Conservation (phyloP, 2,797 vertebrate genomes). For the Ctenopoma multispine region DNA sequence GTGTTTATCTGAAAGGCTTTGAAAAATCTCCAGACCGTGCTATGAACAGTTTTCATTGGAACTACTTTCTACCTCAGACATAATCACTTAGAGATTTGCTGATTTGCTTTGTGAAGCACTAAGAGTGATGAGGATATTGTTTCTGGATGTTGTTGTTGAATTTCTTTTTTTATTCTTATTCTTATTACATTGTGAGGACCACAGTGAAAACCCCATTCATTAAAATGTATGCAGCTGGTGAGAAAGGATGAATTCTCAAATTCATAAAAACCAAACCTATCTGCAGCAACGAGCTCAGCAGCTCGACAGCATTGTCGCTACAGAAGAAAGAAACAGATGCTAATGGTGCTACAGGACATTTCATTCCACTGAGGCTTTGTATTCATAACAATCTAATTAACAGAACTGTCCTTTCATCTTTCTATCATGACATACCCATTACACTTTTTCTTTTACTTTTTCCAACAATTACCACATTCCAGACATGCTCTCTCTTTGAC, state of each 20-base stretch:
- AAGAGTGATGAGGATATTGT: neutral
- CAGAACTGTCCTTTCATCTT: conserved; percentile 25
- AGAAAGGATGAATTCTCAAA: no score
- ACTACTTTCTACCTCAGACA: neutral
- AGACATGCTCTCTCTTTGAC: conserved; percentile 21
- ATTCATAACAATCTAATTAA: conserved; percentile 22
- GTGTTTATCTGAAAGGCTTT: conserved; percentile 1
- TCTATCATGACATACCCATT: conserved; percentile 14
- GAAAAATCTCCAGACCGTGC: neutral
- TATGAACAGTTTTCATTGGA: conserved; percentile 1
- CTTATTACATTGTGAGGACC: neutral
- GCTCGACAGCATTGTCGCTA: neutral
- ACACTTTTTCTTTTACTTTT: conserved; percentile 29
- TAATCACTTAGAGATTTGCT: neutral
- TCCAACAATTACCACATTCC: conserved; percentile 67
- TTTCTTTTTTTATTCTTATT: no score
- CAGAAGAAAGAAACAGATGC: neutral
- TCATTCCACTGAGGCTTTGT: neutral
- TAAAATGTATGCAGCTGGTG: neutral
- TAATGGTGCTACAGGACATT: neutral
- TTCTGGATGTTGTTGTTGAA: neutral
- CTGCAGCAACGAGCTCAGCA: neutral
- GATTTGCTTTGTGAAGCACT: neutral
- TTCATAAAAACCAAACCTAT: neutral
- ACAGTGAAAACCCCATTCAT: neutral